These are phyloP conservation scores for western clawed frog (Xenopus tropicalis) DNA, from an alignment of 2,113 vertebrate genomes.

Conservation along the genomic window DNA sequence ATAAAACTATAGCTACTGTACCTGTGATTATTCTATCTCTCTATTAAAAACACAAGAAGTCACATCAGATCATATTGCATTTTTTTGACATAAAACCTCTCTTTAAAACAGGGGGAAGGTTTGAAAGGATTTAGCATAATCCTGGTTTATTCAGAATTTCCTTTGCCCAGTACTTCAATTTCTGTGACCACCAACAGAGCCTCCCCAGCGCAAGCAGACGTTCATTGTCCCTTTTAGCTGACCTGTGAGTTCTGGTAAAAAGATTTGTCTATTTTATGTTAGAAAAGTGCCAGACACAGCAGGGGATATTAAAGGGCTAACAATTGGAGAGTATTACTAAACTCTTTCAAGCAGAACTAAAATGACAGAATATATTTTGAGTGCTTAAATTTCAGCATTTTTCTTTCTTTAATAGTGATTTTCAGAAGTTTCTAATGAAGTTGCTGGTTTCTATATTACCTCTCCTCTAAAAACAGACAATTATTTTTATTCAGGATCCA, in stretches of 20 bases:
- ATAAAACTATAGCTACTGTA: neutral
- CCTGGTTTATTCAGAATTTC: slow-evolving; percentile 59
- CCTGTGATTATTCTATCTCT: slow-evolving; percentile 22
- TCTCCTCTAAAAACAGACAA: no score
- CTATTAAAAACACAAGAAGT: slow-evolving; percentile 18
- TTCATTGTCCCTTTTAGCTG: slow-evolving; percentile 55
- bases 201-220: slow-evolving; percentile 48
- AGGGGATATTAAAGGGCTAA: slow-evolving; percentile 52
- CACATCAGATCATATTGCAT: slow-evolving; percentile 31
- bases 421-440: no score
- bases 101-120: neutral
- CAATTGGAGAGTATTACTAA: slow-evolving; percentile 25
- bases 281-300: slow-evolving; percentile 62
- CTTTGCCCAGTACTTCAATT: slow-evolving; percentile 58
- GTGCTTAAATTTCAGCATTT: slow-evolving; percentile 16
- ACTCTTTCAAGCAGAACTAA: slow-evolving; percentile 25
- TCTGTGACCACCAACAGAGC: slow-evolving; percentile 69
- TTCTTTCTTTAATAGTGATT: no score
- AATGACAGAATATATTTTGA: slow-evolving; percentile 43
- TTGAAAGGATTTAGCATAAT: slow-evolving; percentile 40
- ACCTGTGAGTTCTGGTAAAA: slow-evolving; percentile 65
- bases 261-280: slow-evolving; percentile 66
- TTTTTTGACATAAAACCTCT: slow-evolving; percentile 11
- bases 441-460: no score
- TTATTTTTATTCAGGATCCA: no score